These are phyloP conservation scores for Heliconius cydno DNA, from an alignment of 2,888 invertebrate species.

Conservation along the genomic window DNA sequence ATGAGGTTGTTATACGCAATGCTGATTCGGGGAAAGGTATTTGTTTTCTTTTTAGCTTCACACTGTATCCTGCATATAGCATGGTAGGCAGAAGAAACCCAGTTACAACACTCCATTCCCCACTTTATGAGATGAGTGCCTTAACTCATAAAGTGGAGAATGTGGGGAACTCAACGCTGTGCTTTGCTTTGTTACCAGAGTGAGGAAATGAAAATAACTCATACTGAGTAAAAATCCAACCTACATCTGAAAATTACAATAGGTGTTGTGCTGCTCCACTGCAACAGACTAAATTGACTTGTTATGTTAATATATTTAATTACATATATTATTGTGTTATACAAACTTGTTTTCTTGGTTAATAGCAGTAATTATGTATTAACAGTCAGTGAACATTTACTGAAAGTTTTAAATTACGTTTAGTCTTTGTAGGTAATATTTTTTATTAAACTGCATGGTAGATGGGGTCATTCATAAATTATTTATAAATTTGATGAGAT, in stretches of 20 bases:
- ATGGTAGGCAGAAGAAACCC: too few species aligned
- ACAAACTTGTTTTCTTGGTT: slow-evolving; percentile 8
- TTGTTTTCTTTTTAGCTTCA: background rate
- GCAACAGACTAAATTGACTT: background rate
- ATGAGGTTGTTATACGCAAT: slow-evolving; percentile 97
- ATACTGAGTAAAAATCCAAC: background rate
- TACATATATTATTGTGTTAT: slow-evolving; percentile 5
- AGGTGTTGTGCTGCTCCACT: background rate
- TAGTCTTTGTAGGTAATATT: background rate
- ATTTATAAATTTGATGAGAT: background rate
- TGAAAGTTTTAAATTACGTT: slow-evolving; percentile 1
- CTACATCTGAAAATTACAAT: background rate
- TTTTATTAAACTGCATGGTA: slow-evolving; percentile 8
- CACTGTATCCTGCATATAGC: too few species aligned
- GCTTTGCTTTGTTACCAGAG: background rate
- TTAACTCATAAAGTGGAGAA: too few species aligned
- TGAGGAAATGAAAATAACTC: too few species aligned
- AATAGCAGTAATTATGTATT: slow-evolving; percentile 1
- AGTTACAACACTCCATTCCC: too few species aligned
- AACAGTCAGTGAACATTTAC: background rate
- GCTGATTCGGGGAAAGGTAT: slow-evolving; percentile 98
- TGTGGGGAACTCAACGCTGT: background rate
- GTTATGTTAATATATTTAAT: background rate
- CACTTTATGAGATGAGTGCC: too few species aligned
- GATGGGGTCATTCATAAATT: background rate